Conservation (phyloP, 2,888 invertebrate genomes). For the Xylota segnis region DNA sequence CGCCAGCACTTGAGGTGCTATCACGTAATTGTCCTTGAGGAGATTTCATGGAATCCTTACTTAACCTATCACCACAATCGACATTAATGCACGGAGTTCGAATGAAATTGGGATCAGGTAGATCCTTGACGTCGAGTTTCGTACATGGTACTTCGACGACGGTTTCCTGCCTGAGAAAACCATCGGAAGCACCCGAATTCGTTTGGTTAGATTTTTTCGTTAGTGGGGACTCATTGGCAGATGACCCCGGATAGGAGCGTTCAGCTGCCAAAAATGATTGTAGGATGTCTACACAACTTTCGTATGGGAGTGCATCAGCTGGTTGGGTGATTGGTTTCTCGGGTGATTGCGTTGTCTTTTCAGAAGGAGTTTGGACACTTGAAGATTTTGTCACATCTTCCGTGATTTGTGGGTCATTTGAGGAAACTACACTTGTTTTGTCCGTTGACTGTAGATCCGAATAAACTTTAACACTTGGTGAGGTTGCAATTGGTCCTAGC, state of each 20-base stretch:
- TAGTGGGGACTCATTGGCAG: constrained; percentile 4
- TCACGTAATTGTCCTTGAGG: constrained; percentile 50
- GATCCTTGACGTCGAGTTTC: constrained; percentile 79
- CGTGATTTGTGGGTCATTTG: constrained; percentile 59
- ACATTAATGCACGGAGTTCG: constrained; percentile 78
- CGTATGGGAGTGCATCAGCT: constrained; percentile 44
- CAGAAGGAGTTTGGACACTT: not conserved
- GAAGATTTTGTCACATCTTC: constrained; percentile 51
- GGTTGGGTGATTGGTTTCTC: constrained; percentile 23
- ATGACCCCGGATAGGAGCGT: constrained; percentile 33
- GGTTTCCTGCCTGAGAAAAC: constrained; percentile 76
- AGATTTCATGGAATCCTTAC: constrained; percentile 15
- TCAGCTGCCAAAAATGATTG: constrained; percentile 77
- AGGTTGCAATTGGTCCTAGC: too few relatives aligned
- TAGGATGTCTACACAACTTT: constrained; percentile 62
- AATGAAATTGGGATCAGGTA: constrained; percentile 71
- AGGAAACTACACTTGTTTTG: not conserved
- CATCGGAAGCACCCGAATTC: constrained; percentile 14
- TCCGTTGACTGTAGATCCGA: not conserved
- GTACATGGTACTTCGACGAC: constrained; percentile 80
- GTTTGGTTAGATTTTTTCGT: constrained; percentile 19
- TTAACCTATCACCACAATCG: constrained; percentile 77
- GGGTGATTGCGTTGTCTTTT: not conserved
- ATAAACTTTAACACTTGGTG: not conserved
- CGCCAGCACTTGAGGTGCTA: constrained; percentile 65